These are phyloP conservation scores for Bothrops jararaca DNA, from an alignment of 2,113 vertebrate species.

Conservation along the genomic window DNA sequence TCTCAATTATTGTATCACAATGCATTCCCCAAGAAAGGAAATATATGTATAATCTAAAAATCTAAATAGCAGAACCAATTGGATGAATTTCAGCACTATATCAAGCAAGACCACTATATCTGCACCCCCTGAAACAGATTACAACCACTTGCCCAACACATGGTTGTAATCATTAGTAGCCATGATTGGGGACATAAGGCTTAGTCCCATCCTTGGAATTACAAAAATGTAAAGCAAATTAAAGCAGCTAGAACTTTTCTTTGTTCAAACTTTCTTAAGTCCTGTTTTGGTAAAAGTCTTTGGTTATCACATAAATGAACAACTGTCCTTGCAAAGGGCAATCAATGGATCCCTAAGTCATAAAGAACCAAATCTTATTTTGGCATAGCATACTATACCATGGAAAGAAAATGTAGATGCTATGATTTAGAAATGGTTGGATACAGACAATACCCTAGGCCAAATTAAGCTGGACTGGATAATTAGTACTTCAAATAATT, in stretches of 20 bases:
- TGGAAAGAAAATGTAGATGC: neutral
- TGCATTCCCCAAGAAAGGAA: constrained; percentile 40
- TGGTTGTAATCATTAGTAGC: neutral
- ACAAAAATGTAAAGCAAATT: neutral
- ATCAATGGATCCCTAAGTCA: neutral
- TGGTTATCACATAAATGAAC: neutral
- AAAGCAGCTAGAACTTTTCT: neutral
- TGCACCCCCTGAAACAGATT: neutral
- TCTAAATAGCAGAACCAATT: constrained; percentile 31
- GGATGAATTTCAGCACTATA: constrained; percentile 31
- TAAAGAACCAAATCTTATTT: neutral
- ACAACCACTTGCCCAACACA: neutral
- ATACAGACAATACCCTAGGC: neutral
- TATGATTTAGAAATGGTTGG: neutral
- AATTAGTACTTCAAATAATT: neutral
- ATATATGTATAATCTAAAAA: constrained; percentile 28
- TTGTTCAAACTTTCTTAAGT: neutral
- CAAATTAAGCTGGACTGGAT: neutral
- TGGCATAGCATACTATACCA: neutral
- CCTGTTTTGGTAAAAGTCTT: neutral
- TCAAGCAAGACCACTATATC: constrained; percentile 11
- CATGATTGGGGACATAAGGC: neutral
- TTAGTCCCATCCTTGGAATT: neutral
- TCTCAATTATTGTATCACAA: constrained; percentile 38
- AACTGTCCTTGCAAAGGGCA: neutral